Percentiles rank a stretch among this genome's conserved stretches.
Conservation (phyloP, 2,797 vertebrate species). For the Chelon labrosus region DNA sequence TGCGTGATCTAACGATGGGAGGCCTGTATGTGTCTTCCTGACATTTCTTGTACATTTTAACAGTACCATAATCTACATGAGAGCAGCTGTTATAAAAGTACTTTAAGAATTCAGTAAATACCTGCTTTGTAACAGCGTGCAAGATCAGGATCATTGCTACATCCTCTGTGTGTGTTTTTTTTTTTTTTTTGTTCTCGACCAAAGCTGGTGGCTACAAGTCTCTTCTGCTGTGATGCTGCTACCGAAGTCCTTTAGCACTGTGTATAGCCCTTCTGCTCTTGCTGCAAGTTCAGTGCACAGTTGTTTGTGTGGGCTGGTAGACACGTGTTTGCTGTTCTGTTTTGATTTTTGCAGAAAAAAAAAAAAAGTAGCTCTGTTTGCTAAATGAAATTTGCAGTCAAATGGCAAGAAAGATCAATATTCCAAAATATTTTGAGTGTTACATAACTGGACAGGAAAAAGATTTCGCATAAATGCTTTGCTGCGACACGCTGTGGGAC, state of each 20-base stretch:
- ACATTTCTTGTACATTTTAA: conserved; percentile 50
- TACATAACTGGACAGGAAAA: conserved; percentile 39
- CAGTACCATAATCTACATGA: conserved; percentile 45
- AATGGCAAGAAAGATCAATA: conserved; percentile 38
- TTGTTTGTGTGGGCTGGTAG: conserved; percentile 55
- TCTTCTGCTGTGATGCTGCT: conserved; percentile 52
- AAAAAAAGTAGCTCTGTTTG: conserved; percentile 18
- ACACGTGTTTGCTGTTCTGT: conserved; percentile 44
- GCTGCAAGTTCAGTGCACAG: conserved; percentile 70
- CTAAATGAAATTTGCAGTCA: conserved; percentile 32
- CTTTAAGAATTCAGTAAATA: conserved; percentile 47
- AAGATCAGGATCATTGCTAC: conserved; percentile 64
- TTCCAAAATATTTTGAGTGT: conserved; percentile 32
- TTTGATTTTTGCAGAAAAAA: conserved; percentile 15
- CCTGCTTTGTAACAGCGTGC: conserved; percentile 56
- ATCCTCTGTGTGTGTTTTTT: conserved; percentile 34
- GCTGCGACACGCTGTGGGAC: conserved; percentile 39
- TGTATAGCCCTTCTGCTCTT: conserved; percentile 79
- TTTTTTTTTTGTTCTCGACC: conserved; percentile 30
- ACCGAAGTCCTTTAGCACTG: conserved; percentile 55
- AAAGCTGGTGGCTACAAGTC: conserved; percentile 70
- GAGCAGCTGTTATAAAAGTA: conserved; percentile 49
- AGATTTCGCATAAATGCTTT: conserved; percentile 36
- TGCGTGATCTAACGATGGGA: conserved; percentile 42
- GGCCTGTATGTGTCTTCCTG: conserved; percentile 48